These are phyloP conservation scores for Acleris literana DNA, from an alignment of 2,888 invertebrate genomes.

Conservation along the genomic window DNA sequence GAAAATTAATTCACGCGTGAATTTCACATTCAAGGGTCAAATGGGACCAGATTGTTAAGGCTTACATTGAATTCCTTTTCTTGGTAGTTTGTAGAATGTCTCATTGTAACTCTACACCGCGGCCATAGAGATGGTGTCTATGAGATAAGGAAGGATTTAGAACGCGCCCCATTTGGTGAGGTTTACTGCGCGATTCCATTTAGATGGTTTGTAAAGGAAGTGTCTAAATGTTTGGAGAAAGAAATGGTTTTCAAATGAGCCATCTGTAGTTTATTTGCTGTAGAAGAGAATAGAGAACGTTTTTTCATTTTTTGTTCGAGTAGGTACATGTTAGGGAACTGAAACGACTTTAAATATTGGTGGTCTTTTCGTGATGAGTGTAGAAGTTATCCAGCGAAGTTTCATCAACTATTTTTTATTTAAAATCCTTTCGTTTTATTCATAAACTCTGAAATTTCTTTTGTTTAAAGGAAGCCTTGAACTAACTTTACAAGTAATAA, in stretches of 20 bases:
- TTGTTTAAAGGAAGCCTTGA: too few relatives aligned
- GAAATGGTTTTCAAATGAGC: constrained; percentile 19
- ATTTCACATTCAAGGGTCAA: constrained; percentile 60
- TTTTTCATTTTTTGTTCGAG: not conserved
- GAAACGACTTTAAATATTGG: not conserved
- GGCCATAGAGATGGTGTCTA: constrained; percentile 62
- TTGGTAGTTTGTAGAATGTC: constrained; percentile 55
- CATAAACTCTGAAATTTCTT: too few relatives aligned
- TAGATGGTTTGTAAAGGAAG: constrained; percentile 50
- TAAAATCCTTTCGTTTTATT: too few relatives aligned
- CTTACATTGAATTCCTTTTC: constrained; percentile 58
- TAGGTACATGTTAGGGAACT: not conserved
- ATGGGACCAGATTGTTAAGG: constrained; percentile 54
- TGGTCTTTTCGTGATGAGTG: too few relatives aligned
- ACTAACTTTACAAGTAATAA: too few relatives aligned
- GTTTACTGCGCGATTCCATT: constrained; percentile 56
- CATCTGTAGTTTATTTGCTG: constrained; percentile 10
- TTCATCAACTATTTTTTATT: too few relatives aligned
- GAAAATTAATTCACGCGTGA: constrained; percentile 71
- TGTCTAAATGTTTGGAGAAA: constrained; percentile 47
- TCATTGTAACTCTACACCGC: constrained; percentile 68
- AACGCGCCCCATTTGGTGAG: constrained; percentile 52
- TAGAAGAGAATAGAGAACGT: not conserved
- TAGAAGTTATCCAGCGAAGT: too few relatives aligned
- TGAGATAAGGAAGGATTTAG: constrained; percentile 70